phyloP scores from a whole-genome alignment of 2,888 invertebrate species.

The Mesorhabditis spiculigera region DNA sequence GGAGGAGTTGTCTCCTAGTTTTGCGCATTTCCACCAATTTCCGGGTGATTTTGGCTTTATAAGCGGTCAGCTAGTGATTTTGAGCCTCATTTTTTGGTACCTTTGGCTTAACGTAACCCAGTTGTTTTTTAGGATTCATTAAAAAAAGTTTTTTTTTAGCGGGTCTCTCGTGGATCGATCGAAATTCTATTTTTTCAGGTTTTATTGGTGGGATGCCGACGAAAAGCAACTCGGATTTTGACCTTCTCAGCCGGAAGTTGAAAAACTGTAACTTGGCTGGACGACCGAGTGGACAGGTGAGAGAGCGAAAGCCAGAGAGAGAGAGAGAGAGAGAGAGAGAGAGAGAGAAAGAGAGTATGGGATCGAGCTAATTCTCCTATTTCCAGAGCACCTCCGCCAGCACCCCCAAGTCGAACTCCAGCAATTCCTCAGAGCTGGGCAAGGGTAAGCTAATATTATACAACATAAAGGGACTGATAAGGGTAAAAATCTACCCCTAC shows the following conservation, averaged over 20 bases:
- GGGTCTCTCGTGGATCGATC: no score
- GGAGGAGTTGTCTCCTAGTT: no score
- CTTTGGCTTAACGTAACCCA: no score
- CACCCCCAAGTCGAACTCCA: background rate
- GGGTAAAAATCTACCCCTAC: no score
- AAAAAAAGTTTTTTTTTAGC: no score
- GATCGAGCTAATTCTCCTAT: background rate
- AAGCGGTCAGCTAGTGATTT: no score
- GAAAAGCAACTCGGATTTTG: conserved; percentile 29
- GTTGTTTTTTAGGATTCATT: no score
- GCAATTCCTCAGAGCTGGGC: background rate
- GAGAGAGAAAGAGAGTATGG: background rate
- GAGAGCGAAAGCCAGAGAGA: background rate
- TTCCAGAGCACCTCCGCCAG: background rate
- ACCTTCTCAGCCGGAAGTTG: conserved; percentile 21
- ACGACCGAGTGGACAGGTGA: background rate
- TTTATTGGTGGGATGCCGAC: conserved; percentile 20
- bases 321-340: background rate
- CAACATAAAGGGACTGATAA: no score
- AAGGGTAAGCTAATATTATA: no score
- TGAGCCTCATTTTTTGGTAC: no score
- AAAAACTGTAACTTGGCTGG: conserved; percentile 12
- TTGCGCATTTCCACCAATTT: no score
- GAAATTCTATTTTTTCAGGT: background rate
- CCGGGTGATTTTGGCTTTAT: no score